Evolutionary conservation across 1,140 invertebrate genomes (phyloP).

Genomic region (Thalassaphorura encarpata): DNA sequence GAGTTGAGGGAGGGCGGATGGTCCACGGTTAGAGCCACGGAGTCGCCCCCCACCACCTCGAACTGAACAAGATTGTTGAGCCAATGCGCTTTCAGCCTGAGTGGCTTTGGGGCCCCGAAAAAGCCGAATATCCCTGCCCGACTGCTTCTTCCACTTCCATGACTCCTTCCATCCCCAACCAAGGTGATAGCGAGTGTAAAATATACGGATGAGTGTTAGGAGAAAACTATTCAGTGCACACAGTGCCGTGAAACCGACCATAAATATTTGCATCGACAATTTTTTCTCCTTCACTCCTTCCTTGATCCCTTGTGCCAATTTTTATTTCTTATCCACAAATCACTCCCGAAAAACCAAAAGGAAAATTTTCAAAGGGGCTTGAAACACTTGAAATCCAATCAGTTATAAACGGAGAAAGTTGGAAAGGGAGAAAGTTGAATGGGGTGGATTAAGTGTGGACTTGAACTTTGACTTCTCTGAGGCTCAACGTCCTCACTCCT

Average conservation of each 20-base stretch:
- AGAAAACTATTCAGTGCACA: slow-evolving; percentile 25
- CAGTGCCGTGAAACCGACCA: slow-evolving; percentile 28
- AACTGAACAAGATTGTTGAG: slow-evolving; percentile 31
- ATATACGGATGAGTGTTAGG: slow-evolving; percentile 26
- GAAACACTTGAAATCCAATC: too few relatives aligned
- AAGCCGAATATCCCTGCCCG: slow-evolving; percentile 19
- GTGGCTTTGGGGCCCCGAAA: slow-evolving; percentile 21
- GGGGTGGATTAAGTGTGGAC: too few relatives aligned
- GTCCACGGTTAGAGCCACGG: too few relatives aligned
- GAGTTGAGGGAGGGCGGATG: too few relatives aligned
- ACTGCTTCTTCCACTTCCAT: slow-evolving; percentile 23
- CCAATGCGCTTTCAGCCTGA: slow-evolving; percentile 32
- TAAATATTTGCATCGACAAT: slow-evolving; percentile 26
- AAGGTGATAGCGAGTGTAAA: slow-evolving; percentile 24
- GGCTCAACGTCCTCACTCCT: too few relatives aligned
- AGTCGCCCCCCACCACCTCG: slow-evolving; percentile 22
- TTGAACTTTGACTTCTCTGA: too few relatives aligned
- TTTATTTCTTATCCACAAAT: too few relatives aligned
- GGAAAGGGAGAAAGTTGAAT: too few relatives aligned
- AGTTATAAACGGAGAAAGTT: too few relatives aligned
- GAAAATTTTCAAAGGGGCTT: too few relatives aligned
- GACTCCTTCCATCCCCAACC: slow-evolving; percentile 7
- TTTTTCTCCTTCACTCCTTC: neutral
- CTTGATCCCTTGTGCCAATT: too few relatives aligned
- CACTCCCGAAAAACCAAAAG: too few relatives aligned